Evolutionary conservation across 1,140 invertebrate species (phyloP), one percentile per base, ranked within the genome.

Genomic region (Xylocopa sonorina): DNA sequence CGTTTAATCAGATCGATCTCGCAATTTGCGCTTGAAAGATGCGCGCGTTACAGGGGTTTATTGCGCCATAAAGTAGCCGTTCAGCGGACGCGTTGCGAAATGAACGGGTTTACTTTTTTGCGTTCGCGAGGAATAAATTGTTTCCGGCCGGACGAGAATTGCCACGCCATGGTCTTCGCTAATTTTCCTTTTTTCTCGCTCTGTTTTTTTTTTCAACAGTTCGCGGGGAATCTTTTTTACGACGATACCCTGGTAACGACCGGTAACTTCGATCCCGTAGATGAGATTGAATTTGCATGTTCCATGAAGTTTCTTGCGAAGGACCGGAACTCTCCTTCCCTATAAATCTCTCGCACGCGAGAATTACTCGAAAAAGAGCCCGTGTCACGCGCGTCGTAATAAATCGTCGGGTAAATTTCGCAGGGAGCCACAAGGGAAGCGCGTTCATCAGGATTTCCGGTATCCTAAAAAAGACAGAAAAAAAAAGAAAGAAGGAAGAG

Each of bases 281-380:
- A 73, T 50, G 29, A 50, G 43, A 74, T 74, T 63, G 71, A 74
- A 74, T 62, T 63, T 74, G 71, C 71, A 74, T 74, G 58, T 74
- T 63, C 24, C 32, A 34, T 12, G 46, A 46, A 60, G 43, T 51
- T 48, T 41, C 71, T 62, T 50, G 21, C 29, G 7, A 34, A 51
- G 16, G 38, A 29, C 38, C 43, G 29, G 48, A 27, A 14, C 7
- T 12, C 16, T 4, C 29, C 32, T 29, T 53, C 60, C 16, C 27
- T 80, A 55, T 84, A 82, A 84, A 82, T 82, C 60, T 60, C 34
- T 16, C 46, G 16, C 66, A 51, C 48, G 43, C 24, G 67, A n/a
- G n/a, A 82, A 69, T 84, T 82, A 78, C 68, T 69, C 58, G 63
- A 72, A 69, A 83, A 83, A 74, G 55, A 82, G 55, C 51, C 46